phyloP scores from a whole-genome alignment of 1,140 invertebrate species.

The Sycophaga agraensis region DNA sequence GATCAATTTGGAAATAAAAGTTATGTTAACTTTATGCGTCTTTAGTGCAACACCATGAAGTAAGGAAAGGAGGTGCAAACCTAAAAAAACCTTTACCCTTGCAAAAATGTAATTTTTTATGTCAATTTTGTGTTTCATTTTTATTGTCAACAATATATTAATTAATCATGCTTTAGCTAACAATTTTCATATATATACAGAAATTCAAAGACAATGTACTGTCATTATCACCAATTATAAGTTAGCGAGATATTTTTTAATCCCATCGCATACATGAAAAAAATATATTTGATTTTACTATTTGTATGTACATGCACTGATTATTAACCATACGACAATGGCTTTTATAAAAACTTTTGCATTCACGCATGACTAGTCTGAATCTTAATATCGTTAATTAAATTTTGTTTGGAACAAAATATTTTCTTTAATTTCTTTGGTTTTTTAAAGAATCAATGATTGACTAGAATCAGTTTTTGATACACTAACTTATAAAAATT shows the following conservation, averaged over 20 bases:
- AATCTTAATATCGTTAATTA: background rate
- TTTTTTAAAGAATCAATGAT: too few relatives aligned
- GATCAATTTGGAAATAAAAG: too few relatives aligned
- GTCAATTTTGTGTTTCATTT: constrained; percentile 23
- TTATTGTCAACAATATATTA: constrained; percentile 55
- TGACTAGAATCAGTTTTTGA: too few relatives aligned
- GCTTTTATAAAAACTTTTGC: constrained; percentile 10
- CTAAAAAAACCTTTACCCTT: constrained; percentile 51
- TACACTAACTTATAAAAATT: too few relatives aligned
- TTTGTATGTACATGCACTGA: background rate
- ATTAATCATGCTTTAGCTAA: constrained; percentile 45
- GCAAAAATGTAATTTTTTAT: constrained; percentile 43
- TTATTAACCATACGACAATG: constrained; percentile 19
- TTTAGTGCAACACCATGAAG: background rate
- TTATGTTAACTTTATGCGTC: too few relatives aligned
- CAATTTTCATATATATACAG: constrained; percentile 48
- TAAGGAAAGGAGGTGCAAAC: constrained; percentile 43
- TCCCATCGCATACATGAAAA: constrained; percentile 4
- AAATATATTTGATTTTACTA: constrained; percentile 7
- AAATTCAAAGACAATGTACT: constrained; percentile 42
- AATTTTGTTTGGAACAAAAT: background rate
- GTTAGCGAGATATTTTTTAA: constrained; percentile 13
- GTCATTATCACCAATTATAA: constrained; percentile 26
- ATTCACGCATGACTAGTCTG: background rate
- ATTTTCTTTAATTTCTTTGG: too few relatives aligned